Evolutionary conservation across 2,888 invertebrate species (phyloP), one percentile per base, ranked within the genome.

Genomic region (Heteropelma amictum): DNA sequence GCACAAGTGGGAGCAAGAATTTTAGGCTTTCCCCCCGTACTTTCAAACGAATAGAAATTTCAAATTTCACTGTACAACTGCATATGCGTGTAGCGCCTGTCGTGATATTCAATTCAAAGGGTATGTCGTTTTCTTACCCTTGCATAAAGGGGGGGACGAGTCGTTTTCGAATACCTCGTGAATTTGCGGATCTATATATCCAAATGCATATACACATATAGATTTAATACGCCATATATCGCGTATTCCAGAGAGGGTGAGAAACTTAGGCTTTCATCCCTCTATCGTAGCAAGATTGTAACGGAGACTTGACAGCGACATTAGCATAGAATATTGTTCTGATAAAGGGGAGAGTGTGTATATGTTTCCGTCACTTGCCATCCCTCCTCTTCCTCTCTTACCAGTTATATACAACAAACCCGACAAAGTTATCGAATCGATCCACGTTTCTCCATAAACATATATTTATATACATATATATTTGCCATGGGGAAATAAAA

Each of bases 311-410:
- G 63, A 67, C 67, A 63, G 71, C 54, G 78, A 77, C 78, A 84
- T 84, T 84, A 84, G 83, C 84, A 84, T 84, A 80, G 79, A 78
- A 78, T 80, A 83, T 83, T 83, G 84, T 84, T 81, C 68, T 69
- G 72, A 72, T 64, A 61, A 49, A 63, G 80, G 74, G 77, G 67
- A 71, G 53, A 19, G 21, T 19, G 70, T 65, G 71, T 71, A 74
- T 63, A 72, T 56, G 72, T 68, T 67, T 63, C 61, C 54, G 42
- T 49, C 51, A 51, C 49, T 68, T 38, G 26, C 58, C 14, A 38
- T 26, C 68, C 45, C 21, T 65, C 33, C 40, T 28, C 14, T 28
- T 40, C 40, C 53, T 78, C 73, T 78, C 72, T 61, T 79, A 69
- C 71, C 79, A 77, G 53, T 14, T 47, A 60, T 68, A 69, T 60